Percentiles rank a stretch among this genome's conserved stretches.
Evolutionary conservation across 2,113 vertebrate species (phyloP).

Genomic region (Capra hircus): DNA sequence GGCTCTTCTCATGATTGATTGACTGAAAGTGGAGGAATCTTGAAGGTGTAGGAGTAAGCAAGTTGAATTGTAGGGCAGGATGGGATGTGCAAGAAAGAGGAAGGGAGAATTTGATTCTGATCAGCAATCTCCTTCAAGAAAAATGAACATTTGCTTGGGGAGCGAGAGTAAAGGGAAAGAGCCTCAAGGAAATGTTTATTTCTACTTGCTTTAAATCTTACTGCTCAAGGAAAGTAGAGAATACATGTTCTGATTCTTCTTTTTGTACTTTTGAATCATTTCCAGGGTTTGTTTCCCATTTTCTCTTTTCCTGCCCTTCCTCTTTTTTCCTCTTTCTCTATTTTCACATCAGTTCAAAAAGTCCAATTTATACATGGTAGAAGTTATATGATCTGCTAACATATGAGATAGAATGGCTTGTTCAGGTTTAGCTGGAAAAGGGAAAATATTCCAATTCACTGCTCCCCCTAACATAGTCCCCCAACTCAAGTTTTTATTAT

Average conservation of each 20-base stretch:
- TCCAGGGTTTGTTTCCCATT: not conserved
- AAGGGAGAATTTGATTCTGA: conserved; percentile 30
- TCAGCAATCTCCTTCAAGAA: conserved; percentile 21
- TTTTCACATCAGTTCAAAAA: not conserved
- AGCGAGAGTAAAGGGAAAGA: not conserved
- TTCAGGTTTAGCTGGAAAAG: not conserved
- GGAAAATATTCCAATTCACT: not conserved
- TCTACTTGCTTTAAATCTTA: not conserved
- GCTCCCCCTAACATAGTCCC: not conserved
- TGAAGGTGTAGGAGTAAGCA: not conserved
- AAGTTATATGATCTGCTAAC: not conserved
- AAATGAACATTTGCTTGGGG: not conserved
- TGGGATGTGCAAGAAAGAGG: not conserved
- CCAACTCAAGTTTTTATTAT: not conserved
- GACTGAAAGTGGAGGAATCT: not conserved
- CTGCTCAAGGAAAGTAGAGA: not conserved
- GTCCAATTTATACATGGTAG: not conserved
- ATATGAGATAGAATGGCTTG: too few relatives aligned
- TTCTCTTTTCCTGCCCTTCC: not conserved
- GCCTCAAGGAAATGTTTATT: not conserved
- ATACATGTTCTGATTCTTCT: not conserved
- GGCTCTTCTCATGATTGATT: conserved; percentile 34
- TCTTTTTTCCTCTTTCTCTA: not conserved
- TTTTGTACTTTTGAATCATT: not conserved
- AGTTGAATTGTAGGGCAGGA: conserved; percentile 23